A percentile compares a stretch with the other conserved stretches of the same genome.
Conservation (phyloP, 2,797 vertebrate genomes). For the Thunnus albacares region DNA sequence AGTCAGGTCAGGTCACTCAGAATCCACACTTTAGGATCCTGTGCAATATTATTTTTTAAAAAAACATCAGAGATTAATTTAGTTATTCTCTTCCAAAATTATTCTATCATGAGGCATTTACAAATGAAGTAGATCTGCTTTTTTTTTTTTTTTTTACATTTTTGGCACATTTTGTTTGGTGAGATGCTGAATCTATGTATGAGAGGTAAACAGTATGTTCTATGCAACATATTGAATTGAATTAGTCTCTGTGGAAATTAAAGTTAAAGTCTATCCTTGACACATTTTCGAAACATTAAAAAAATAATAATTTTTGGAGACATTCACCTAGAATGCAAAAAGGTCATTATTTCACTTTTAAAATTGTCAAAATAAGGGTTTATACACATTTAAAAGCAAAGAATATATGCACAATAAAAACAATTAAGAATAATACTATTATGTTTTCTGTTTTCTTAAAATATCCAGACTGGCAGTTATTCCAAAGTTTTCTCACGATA, state of each 20-base stretch:
- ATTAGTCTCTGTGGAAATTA: no score
- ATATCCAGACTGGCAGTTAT: not conserved
- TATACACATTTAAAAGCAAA: not conserved
- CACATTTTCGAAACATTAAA: not conserved
- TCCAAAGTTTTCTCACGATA: constrained; percentile 25
- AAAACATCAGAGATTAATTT: no score
- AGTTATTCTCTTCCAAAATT: no score
- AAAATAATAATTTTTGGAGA: not conserved
- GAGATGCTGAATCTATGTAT: no score
- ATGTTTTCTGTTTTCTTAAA: not conserved
- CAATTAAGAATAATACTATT: not conserved
- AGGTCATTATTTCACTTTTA: not conserved
- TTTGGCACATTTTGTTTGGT: no score
- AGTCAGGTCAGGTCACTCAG: not conserved
- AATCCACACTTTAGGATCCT: not conserved
- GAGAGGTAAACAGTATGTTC: no score
- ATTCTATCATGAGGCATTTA: no score
- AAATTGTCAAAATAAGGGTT: not conserved
- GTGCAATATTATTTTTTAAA: no score
- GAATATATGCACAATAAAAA: not conserved
- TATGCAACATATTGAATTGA: no score
- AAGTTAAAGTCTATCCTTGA: no score
- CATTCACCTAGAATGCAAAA: not conserved
- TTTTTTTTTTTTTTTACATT: no score
- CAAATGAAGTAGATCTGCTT: no score